phyloP scores from a whole-genome alignment of 2,888 invertebrate genomes.

The Tromatobia lineatoria region DNA sequence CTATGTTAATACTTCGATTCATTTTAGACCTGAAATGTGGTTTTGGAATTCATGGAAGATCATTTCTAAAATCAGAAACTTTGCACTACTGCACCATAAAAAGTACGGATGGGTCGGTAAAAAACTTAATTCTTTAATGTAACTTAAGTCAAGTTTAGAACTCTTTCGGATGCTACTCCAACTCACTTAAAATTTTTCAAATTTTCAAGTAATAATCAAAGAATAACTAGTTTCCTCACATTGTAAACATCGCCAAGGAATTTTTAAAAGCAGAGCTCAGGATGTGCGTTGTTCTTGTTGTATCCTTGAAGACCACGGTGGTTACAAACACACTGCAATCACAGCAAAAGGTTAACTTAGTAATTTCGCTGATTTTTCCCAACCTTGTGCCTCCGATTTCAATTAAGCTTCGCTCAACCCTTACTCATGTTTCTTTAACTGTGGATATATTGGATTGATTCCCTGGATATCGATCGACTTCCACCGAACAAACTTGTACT shows the following conservation, averaged over 20 bases:
- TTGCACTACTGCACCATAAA: too few species aligned
- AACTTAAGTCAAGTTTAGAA: too few species aligned
- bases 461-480: constrained; percentile 52
- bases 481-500: constrained; percentile 31
- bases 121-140: too few species aligned
- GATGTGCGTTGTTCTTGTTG: neutral
- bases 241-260: neutral
- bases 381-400: constrained; percentile 31
- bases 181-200: too few species aligned
- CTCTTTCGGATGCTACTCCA: too few species aligned
- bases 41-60: too few species aligned
- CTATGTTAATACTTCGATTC: too few species aligned
- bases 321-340: constrained; percentile 20
- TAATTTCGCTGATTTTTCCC: constrained; percentile 33
- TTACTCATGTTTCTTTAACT: neutral
- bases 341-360: constrained; percentile 55
- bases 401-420: constrained; percentile 55
- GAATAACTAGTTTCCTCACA: neutral
- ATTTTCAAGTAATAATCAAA: neutral
- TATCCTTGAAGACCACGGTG: constrained; percentile 1
- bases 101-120: too few species aligned
- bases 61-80: too few species aligned
- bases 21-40: too few species aligned
- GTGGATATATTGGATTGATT: constrained; percentile 30
- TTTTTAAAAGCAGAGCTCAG: neutral